Conservation (phyloP, 2,888 invertebrate species). For the Melanostoma scalare region DNA sequence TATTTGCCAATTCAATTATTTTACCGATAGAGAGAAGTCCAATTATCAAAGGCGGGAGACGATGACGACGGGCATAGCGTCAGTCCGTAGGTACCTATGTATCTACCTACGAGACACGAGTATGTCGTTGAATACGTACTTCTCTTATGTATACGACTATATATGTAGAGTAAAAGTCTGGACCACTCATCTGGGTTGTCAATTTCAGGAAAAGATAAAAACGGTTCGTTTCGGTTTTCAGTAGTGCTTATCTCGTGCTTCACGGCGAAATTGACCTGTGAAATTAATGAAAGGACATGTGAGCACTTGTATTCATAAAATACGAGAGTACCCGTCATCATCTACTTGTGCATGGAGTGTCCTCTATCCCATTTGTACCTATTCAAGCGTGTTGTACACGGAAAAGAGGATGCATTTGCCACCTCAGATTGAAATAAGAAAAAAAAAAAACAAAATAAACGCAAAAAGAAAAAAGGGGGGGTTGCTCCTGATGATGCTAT, state of each 20-base stretch:
- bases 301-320: conserved; percentile 66
- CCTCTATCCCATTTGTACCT: conserved; percentile 52
- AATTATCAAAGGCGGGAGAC: conserved; percentile 59
- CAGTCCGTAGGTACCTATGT: neutral
- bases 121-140: neutral
- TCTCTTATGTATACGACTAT: neutral
- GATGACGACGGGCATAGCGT: neutral
- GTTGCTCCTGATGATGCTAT: conserved; percentile 1
- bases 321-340: conserved; percentile 54
- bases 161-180: neutral
- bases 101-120: too few relatives aligned
- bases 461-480: conserved; percentile 17
- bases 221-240: conserved; percentile 29
- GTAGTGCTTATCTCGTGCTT: conserved; percentile 25
- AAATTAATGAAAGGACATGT: conserved; percentile 59
- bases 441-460: neutral
- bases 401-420: conserved; percentile 49
- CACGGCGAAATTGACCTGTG: conserved; percentile 55
- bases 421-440: neutral
- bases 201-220: conserved; percentile 52
- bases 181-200: conserved; percentile 51
- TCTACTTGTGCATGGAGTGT: conserved; percentile 39
- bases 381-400: conserved; percentile 48
- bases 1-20: conserved; percentile 71
- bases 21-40: conserved; percentile 63